Evolutionary conservation across 2,797 vertebrate genomes (phyloP).

Genomic region (Dallia pectoralis): DNA sequence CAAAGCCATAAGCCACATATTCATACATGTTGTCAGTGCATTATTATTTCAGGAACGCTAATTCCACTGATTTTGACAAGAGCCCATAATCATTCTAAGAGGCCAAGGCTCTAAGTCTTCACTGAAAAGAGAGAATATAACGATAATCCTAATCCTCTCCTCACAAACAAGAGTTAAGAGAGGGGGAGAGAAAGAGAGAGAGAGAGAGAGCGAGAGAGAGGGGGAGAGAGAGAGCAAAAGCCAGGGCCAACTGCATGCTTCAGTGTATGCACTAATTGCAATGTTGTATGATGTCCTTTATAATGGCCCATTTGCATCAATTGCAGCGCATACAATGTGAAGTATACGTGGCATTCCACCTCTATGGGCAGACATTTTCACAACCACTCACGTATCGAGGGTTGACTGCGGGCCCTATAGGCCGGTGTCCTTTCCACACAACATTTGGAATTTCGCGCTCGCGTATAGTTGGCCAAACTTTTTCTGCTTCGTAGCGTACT

Average conservation of each 20-base stretch:
- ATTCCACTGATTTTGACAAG: slow-evolving; percentile 49
- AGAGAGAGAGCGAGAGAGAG: background rate
- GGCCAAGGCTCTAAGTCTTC: slow-evolving; percentile 55
- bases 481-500: background rate
- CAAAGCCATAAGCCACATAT: background rate
- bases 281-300: slow-evolving; percentile 6
- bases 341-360: background rate
- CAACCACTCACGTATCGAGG: background rate
- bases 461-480: background rate
- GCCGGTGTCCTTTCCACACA: background rate
- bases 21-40: slow-evolving; percentile 37
- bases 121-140: slow-evolving; percentile 51
- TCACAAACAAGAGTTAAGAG: slow-evolving; percentile 47
- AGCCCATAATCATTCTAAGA: slow-evolving; percentile 46
- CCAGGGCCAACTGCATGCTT: background rate
- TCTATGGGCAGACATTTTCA: background rate
- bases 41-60: slow-evolving; percentile 39
- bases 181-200: background rate
- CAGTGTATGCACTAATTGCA: slow-evolving; percentile 10
- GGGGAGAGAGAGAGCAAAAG: background rate
- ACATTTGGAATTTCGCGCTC: background rate
- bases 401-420: background rate
- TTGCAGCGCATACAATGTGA: background rate
- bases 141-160: slow-evolving; percentile 59
- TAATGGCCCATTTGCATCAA: background rate